phyloP scores from a whole-genome alignment of 2,888 invertebrate genomes.

The Dryococelus australis region DNA sequence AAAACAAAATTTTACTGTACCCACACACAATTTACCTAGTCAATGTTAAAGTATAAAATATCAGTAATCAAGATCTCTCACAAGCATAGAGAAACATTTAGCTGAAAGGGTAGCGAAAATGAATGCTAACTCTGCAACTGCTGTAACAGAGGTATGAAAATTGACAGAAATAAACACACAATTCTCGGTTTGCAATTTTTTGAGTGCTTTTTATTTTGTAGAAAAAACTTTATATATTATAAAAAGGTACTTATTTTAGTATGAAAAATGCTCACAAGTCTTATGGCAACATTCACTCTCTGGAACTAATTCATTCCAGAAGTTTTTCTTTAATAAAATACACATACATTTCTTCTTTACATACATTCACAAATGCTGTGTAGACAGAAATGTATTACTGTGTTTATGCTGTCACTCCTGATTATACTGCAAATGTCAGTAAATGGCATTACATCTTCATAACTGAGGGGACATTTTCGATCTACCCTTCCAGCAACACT shows the following conservation, averaged over 20 bases:
- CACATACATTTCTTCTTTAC: slow-evolving; percentile 1
- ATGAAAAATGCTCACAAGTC: slow-evolving; percentile 44
- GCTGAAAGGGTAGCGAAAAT: slow-evolving; percentile 43
- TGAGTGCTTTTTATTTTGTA: slow-evolving; percentile 37
- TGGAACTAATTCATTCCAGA: not conserved
- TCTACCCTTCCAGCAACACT: not conserved
- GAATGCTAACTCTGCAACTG: slow-evolving; percentile 40
- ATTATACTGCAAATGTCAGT: not conserved
- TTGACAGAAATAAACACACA: slow-evolving; percentile 6
- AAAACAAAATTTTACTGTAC: slow-evolving; percentile 36
- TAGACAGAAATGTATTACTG: slow-evolving; percentile 16
- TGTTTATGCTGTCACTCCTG: not conserved
- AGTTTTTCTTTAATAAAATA: not conserved
- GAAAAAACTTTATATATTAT: slow-evolving; percentile 42
- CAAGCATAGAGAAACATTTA: not conserved
- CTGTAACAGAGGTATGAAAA: slow-evolving; percentile 37
- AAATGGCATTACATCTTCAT: not conserved
- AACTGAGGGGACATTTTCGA: not conserved
- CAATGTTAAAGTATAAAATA: not conserved
- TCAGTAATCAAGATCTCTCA: not conserved
- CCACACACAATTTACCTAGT: not conserved
- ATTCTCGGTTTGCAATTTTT: not conserved
- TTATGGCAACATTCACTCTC: slow-evolving; percentile 7
- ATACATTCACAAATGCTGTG: not conserved
- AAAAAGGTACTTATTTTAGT: slow-evolving; percentile 41